Conservation (phyloP, 1,140 invertebrate species). For the Littorina saxatilis region DNA sequence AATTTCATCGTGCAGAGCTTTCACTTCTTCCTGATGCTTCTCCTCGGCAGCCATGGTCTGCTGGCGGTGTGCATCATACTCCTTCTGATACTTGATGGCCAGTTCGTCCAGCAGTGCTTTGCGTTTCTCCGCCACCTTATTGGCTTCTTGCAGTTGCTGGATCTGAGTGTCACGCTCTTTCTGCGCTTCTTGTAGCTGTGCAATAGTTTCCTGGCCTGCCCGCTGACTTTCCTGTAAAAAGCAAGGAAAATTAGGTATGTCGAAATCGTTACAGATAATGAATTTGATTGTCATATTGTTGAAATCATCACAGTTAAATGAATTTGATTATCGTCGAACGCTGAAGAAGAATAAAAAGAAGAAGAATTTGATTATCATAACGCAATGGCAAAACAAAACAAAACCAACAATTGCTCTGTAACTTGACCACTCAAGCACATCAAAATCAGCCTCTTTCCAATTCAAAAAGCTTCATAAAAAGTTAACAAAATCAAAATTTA, state of each 20-base stretch:
- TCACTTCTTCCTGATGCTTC: constrained; percentile 58
- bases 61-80: constrained; percentile 72
- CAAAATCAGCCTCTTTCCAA: too few species aligned
- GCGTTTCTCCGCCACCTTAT: constrained; percentile 75
- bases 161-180: constrained; percentile 69
- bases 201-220: constrained; percentile 55
- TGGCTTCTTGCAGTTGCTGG: constrained; percentile 67
- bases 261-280: neutral
- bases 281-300: too few species aligned
- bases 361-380: too few species aligned
- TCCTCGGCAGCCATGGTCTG: constrained; percentile 61
- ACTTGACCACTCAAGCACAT: too few species aligned
- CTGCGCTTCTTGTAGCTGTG: constrained; percentile 65
- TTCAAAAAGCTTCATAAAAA: too few species aligned
- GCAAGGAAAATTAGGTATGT: neutral
- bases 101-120: constrained; percentile 76
- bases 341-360: too few species aligned
- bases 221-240: constrained; percentile 61
- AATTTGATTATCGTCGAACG: too few species aligned
- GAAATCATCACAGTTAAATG: too few species aligned
- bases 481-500: too few species aligned
- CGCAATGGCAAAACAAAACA: too few species aligned
- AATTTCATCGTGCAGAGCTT: constrained; percentile 53
- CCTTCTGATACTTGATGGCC: constrained; percentile 76
- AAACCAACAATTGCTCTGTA: too few species aligned